phyloP scores from a whole-genome alignment of 2,888 invertebrate species.

The Crematogaster levior region DNA sequence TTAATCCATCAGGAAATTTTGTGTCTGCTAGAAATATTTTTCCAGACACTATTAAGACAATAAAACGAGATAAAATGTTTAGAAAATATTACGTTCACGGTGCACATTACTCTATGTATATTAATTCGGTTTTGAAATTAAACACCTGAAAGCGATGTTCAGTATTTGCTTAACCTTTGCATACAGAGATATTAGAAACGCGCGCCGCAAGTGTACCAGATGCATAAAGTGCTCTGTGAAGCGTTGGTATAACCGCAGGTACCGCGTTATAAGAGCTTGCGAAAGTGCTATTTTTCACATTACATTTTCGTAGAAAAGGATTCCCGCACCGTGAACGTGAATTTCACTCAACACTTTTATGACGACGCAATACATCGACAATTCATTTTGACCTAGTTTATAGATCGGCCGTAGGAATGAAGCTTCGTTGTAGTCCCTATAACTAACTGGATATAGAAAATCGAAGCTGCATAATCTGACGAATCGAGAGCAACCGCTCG shows the following conservation, averaged over 20 bases:
- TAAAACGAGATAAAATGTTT: background rate
- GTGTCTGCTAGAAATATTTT: too few relatives aligned
- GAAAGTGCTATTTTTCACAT: conserved; percentile 52
- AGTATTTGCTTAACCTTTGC: conserved; percentile 42
- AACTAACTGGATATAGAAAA: conserved; percentile 58
- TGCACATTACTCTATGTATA: conserved; percentile 1
- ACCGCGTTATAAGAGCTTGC: conserved; percentile 36
- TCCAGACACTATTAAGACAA: background rate
- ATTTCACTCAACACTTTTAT: conserved; percentile 48
- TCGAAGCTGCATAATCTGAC: conserved; percentile 61
- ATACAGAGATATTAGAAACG: conserved; percentile 1
- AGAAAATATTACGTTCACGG: background rate
- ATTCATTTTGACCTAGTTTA: conserved; percentile 63
- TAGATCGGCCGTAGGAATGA: conserved; percentile 24
- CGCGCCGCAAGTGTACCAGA: background rate
- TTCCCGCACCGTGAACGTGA: conserved; percentile 17
- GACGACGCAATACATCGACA: conserved; percentile 30
- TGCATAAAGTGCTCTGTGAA: conserved; percentile 21
- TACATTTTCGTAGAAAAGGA: conserved; percentile 22
- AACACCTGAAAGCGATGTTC: background rate
- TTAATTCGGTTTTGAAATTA: conserved; percentile 39
- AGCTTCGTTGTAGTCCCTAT: conserved; percentile 26
- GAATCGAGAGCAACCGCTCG: conserved; percentile 42
- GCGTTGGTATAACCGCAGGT: conserved; percentile 7
- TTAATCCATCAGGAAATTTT: too few relatives aligned